phyloP scores from a whole-genome alignment of 2,888 invertebrate genomes.

The Serrognathus titanus region DNA sequence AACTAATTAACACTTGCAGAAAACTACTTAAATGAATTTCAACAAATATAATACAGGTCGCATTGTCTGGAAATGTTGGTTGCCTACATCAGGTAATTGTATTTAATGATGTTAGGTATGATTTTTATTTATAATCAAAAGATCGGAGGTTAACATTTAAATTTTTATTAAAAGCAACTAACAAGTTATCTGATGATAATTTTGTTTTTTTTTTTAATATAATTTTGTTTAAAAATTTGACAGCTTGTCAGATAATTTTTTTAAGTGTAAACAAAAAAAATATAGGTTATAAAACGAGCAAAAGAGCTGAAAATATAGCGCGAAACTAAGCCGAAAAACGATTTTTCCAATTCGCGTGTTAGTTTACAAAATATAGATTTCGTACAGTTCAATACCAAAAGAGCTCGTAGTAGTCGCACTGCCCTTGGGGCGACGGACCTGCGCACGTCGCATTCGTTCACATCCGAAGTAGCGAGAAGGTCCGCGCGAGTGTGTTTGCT shows the following conservation, averaged over 20 bases:
- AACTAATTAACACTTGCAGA: too few species aligned
- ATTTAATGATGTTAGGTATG: too few species aligned
- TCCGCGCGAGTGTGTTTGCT: slow-evolving; percentile 10
- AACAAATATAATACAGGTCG: too few species aligned
- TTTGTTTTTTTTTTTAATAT: neutral
- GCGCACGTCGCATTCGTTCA: slow-evolving; percentile 17
- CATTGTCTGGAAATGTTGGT: too few species aligned
- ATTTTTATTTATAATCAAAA: too few species aligned
- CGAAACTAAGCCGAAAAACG: neutral
- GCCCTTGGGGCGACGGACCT: slow-evolving; percentile 28
- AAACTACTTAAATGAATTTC: too few species aligned
- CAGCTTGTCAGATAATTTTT: neutral
- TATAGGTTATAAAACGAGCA: neutral
- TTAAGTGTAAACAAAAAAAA: neutral
- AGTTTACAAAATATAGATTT: slow-evolving; percentile 11
- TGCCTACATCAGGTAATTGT: too few species aligned
- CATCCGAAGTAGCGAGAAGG: slow-evolving; percentile 11
- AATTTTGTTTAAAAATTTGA: slow-evolving; percentile 9
- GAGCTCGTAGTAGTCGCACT: slow-evolving; percentile 31
- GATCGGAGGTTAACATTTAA: too few species aligned
- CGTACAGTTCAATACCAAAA: slow-evolving; percentile 35
- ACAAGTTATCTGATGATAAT: neutral
- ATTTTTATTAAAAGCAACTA: neutral
- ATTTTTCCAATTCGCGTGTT: neutral
- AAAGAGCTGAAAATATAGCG: neutral